A percentile compares a stretch with the other conserved stretches of the same genome.
Conservation (phyloP, 1,140 invertebrate species). For the Conus ventricosus region DNA sequence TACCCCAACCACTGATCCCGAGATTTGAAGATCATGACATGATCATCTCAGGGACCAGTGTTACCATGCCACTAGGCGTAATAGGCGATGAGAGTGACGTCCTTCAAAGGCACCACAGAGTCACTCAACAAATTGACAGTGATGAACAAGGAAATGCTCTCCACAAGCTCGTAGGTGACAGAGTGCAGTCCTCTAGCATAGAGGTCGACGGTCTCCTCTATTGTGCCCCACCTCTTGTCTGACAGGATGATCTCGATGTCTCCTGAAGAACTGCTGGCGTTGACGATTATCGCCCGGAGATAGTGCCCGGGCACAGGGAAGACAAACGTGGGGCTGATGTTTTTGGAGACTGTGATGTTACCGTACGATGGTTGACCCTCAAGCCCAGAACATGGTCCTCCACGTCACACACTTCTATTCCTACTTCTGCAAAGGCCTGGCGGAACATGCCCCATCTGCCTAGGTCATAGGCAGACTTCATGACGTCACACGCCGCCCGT, state of each 20-base stretch:
- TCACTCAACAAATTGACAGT: no score
- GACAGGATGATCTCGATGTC: background rate
- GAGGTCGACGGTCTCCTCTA: background rate
- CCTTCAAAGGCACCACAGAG: no score
- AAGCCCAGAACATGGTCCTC: slow-evolving; percentile 33
- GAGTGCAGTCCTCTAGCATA: background rate
- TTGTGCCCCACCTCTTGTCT: background rate
- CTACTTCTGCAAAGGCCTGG: slow-evolving; percentile 40
- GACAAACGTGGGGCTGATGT: slow-evolving; percentile 11
- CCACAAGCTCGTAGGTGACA: background rate
- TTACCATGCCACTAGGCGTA: no score
- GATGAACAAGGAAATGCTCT: no score
- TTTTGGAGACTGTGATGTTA: slow-evolving; percentile 22
- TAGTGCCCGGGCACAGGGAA: background rate
- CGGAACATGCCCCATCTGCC: slow-evolving; percentile 8
- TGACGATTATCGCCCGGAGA: no score
- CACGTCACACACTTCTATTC: slow-evolving; percentile 47
- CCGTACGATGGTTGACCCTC: slow-evolving; percentile 18
- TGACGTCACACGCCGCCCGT: slow-evolving; percentile 51
- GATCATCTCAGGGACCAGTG: no score
- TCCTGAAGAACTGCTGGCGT: no score
- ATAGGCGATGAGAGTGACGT: no score
- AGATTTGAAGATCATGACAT: no score
- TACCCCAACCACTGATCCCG: no score
- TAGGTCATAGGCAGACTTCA: slow-evolving; percentile 53